Percentiles rank a stretch among this genome's conserved stretches.
These are phyloP conservation scores for Liasis olivaceus DNA, from an alignment of 2,797 vertebrate species.

Conservation along the genomic window DNA sequence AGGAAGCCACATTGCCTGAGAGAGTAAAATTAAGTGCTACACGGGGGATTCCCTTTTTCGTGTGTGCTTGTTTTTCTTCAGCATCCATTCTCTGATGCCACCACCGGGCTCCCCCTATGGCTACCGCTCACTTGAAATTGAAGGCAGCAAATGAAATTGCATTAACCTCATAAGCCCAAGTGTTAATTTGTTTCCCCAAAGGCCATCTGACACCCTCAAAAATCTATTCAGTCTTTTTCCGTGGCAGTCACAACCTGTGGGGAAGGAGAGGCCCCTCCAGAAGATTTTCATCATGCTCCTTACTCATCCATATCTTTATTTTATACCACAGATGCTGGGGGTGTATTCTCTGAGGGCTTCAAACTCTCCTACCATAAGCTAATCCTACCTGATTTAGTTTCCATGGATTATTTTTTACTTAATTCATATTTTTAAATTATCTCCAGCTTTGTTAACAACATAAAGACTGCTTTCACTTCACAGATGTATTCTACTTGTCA, in stretches of 20 bases:
- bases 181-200: constrained; percentile 48
- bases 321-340: neutral
- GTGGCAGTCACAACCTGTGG: neutral
- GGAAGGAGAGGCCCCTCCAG: neutral
- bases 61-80: accelerated
- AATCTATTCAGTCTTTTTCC: neutral
- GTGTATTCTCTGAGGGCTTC: neutral
- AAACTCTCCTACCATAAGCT: neutral
- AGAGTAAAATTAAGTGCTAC: neutral
- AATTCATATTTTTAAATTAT: neutral
- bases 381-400: neutral
- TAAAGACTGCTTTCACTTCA: neutral
- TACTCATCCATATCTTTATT: neutral
- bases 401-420: neutral
- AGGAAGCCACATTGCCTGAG: neutral
- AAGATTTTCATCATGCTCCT: neutral
- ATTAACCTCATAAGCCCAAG: constrained; percentile 27
- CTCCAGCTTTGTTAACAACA: neutral
- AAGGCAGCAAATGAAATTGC: constrained; percentile 28
- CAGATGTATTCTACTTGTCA: neutral
- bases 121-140: neutral
- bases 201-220: constrained; percentile 47
- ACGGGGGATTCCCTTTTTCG: neutral
- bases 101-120: constrained; percentile 14
- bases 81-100: accelerated